Evolutionary conservation across 2,797 vertebrate genomes (phyloP).

Genomic region (Falco columbarius): DNA sequence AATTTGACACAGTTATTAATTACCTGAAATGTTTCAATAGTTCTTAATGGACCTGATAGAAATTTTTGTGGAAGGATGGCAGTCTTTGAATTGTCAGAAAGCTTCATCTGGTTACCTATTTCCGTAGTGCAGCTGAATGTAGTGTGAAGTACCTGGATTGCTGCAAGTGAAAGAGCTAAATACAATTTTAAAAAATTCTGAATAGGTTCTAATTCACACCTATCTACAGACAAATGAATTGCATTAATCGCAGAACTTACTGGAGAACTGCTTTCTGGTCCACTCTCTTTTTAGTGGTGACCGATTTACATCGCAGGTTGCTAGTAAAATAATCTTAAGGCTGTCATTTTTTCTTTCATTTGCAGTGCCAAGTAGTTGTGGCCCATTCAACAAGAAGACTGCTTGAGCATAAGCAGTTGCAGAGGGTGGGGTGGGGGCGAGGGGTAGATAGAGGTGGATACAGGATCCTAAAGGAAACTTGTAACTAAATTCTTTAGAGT

Average conservation of each 20-base stretch:
- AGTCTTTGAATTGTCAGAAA: background rate
- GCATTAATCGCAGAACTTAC: background rate
- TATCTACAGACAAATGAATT: background rate
- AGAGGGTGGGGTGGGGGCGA: too few relatives aligned
- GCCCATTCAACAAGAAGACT: background rate
- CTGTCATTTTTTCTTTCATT: background rate
- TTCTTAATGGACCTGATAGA: background rate
- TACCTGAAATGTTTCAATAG: background rate
- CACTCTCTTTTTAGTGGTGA: background rate
- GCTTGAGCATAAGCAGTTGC: background rate
- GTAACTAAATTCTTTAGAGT: background rate
- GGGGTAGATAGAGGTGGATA: background rate
- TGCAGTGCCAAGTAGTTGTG: background rate
- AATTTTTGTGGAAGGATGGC: background rate
- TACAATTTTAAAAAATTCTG: background rate
- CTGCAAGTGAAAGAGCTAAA: background rate
- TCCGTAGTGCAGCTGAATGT: background rate
- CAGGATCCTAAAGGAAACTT: background rate
- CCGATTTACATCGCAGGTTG: background rate
- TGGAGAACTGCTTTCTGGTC: background rate
- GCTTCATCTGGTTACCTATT: background rate
- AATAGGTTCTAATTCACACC: background rate
- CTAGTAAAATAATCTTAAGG: background rate
- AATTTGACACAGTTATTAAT: background rate
- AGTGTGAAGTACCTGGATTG: background rate